These are phyloP conservation scores for Oreohelix idahoensis DNA, from an alignment of 1,140 invertebrate genomes.

Conservation along the genomic window DNA sequence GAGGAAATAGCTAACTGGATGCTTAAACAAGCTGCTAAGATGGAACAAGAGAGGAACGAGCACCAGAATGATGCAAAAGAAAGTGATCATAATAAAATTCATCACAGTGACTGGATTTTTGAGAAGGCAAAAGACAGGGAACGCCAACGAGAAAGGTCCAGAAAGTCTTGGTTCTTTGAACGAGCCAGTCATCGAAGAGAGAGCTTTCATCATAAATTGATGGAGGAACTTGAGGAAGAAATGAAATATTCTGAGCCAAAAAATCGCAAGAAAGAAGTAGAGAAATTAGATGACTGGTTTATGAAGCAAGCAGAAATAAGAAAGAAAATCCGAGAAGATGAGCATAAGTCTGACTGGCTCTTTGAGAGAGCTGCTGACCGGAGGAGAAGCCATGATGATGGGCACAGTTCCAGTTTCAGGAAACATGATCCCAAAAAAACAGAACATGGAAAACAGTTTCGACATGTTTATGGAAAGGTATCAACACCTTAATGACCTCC, in stretches of 20 bases:
- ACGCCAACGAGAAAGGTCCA: background rate
- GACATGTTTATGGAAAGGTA: background rate
- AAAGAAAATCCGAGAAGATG: background rate
- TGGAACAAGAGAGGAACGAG: background rate
- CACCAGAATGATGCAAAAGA: background rate
- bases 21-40: background rate
- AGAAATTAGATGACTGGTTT: conserved; percentile 18
- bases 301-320: conserved; percentile 13
- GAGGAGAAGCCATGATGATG: background rate
- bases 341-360: conserved; percentile 10
- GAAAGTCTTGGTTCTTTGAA: background rate
- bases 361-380: conserved; percentile 26
- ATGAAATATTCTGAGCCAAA: background rate
- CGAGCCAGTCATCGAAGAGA: background rate
- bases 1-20: background rate
- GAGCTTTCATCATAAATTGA: background rate
- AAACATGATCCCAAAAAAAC: background rate
- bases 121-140: conserved; percentile 2
- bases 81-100: background rate
- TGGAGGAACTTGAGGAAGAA: background rate
- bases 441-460: background rate
- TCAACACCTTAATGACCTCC: background rate
- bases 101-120: conserved; percentile 4
- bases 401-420: too few relatives aligned
- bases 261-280: background rate